These are phyloP conservation scores for Microcebus lehilahytsara DNA, from an alignment of 2,113 vertebrate genomes.

Conservation along the genomic window DNA sequence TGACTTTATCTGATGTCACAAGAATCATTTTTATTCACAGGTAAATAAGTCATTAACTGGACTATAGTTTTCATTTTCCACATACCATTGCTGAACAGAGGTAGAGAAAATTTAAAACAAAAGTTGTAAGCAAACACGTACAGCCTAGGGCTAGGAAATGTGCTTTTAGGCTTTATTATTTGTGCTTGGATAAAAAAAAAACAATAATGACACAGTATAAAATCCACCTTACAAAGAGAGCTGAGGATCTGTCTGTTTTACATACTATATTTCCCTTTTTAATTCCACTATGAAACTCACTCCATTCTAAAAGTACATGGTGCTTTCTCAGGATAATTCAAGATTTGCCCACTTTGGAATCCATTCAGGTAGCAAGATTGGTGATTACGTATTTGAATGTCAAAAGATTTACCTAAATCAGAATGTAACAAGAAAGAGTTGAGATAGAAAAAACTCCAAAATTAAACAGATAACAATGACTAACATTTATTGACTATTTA, in stretches of 20 bases:
- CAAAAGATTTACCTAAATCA: constrained; percentile 31
- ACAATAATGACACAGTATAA: neutral
- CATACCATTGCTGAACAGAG: neutral
- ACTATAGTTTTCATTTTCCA: constrained; percentile 4
- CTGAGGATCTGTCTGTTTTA: neutral
- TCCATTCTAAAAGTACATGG: neutral
- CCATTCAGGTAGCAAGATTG: neutral
- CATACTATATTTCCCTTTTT: neutral
- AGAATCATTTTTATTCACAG: neutral
- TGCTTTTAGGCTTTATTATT: neutral
- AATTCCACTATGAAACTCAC: neutral
- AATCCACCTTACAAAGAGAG: neutral
- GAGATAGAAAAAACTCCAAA: constrained; percentile 9
- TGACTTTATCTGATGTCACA: neutral
- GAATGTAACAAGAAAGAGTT: neutral
- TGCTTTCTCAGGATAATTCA: neutral
- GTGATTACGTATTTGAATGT: constrained; percentile 11
- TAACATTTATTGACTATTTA: neutral
- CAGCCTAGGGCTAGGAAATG: neutral
- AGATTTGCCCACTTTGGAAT: neutral
- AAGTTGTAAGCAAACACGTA: neutral
- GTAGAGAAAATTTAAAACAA: constrained; percentile 1
- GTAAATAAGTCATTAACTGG: neutral
- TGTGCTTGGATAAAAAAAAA: neutral
- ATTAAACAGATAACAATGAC: neutral